A percentile compares a stretch with the other conserved stretches of the same genome.
Evolutionary conservation across 2,888 invertebrate species (phyloP).

Genomic region (Thysanoteuthis rhombus): DNA sequence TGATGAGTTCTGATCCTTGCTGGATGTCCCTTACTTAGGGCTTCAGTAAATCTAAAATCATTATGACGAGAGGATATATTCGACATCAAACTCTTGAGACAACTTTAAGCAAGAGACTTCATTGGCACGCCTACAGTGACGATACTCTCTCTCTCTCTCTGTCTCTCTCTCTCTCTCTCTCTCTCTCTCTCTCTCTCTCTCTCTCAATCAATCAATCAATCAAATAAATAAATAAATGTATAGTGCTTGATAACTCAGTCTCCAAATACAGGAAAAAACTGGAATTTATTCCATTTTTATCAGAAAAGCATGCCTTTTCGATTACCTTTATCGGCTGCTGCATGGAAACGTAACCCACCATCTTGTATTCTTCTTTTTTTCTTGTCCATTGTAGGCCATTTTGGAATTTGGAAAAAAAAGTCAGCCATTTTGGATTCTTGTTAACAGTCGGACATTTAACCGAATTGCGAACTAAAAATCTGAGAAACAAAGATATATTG

Average conservation of each 20-base stretch:
- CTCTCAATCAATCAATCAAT: too few species aligned
- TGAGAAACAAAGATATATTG: background rate
- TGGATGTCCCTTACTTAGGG: too few species aligned
- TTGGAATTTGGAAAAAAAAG: too few species aligned
- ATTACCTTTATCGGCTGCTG: background rate
- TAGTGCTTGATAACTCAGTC: too few species aligned
- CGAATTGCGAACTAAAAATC: background rate
- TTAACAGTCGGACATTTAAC: background rate
- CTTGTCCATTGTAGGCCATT: background rate
- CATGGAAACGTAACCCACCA: background rate
- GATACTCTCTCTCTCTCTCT: background rate
- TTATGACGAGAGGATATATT: too few species aligned
- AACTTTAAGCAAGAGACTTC: too few species aligned
- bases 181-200: background rate
- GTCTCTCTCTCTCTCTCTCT: background rate
- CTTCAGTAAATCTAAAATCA: too few species aligned
- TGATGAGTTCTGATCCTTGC: too few species aligned
- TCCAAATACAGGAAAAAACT: background rate
- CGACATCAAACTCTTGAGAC: too few species aligned
- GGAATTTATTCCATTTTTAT: background rate
- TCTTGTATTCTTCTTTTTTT: too few species aligned
- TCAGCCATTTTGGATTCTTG: background rate
- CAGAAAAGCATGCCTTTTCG: background rate
- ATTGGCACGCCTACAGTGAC: too few species aligned
- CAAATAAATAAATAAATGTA: too few species aligned